Evolutionary conservation across 2,888 invertebrate species (phyloP).

Genomic region (Xanthia togata): DNA sequence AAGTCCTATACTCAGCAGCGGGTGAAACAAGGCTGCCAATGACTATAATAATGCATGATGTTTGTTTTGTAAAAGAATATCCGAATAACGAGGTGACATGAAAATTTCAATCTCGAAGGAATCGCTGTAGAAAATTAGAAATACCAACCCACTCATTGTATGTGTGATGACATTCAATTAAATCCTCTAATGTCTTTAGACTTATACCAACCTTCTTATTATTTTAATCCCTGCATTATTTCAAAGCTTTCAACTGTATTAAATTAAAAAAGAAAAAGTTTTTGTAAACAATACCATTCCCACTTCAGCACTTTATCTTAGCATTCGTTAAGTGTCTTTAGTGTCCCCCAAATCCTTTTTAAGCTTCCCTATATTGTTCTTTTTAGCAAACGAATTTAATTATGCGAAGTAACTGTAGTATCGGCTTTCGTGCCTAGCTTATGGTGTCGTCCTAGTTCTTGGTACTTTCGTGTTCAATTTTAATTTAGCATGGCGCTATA

Average conservation of each 20-base stretch:
- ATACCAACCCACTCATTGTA: not conserved
- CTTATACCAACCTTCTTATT: not conserved
- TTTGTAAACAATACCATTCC: conserved; percentile 3
- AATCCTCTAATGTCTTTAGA: not conserved
- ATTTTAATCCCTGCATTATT: not conserved
- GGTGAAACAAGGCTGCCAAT: too few species aligned
- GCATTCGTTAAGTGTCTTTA: conserved; percentile 49
- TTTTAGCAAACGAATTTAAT: conserved; percentile 54
- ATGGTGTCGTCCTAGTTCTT: conserved; percentile 43
- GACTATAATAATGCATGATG: not conserved
- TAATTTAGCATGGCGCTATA: not conserved
- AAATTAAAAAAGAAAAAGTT: conserved; percentile 9
- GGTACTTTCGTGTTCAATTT: conserved; percentile 29
- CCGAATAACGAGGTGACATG: not conserved
- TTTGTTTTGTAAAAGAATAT: not conserved
- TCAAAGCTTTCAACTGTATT: conserved; percentile 31
- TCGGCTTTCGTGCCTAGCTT: conserved; percentile 34
- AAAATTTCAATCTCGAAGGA: not conserved
- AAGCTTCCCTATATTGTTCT: conserved; percentile 43
- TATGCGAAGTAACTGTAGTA: conserved; percentile 38
- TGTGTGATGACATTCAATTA: not conserved
- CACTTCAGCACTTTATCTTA: conserved; percentile 42
- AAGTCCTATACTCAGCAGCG: too few species aligned
- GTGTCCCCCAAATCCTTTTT: conserved; percentile 39
- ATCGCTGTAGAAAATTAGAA: not conserved